Base-by-base conservation (phyloP, 1,140 invertebrate species). In the Papilio polytes region DNA sequence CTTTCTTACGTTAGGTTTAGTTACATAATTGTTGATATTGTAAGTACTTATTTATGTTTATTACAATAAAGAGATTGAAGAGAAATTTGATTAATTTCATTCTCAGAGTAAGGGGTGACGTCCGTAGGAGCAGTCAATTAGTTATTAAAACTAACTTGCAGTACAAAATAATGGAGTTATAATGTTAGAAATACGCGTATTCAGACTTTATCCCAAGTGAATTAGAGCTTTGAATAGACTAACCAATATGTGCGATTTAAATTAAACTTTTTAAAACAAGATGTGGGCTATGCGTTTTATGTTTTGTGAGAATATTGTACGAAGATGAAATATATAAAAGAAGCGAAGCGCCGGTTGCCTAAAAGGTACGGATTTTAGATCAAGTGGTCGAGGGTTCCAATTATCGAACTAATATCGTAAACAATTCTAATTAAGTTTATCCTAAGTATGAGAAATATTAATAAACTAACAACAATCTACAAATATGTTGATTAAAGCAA, bases 91-190 rank as follows among this genome's bases (percentile, higher is more conserved):
- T 51, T 15, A 13, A 53, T 53, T 18, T 53, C 51, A 7, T n/a
- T 53, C 51, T 6, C 51, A 0, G 53, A 56, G 53, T n/a, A 56
- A 7, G 53, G 53, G 53, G 18, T n/a, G 0, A 1, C 4, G 18
- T 56, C 7, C 8, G 53, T 56, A 8, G 51, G 3, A 18, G 15
- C 51, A 53, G 53, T 4, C 18, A n/a, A 56, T 56, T 56, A 7
- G 53, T 56, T 56, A n/a, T 56, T n/a, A 56, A 56, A 56, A 56
- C 20, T 56, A 56, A n/a, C 53, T 56, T n/a, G 53, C 53, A 56
- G 15, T 4, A n/a, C 20, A n/a, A 18, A 56, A n/a, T 56, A n/a
- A 15, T 15, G 18, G 4, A 51, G 48, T 15, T 51, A 15, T 51
- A 51, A 51, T 51, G 13, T 20, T 56, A 56, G 18, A n/a, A 56